Conservation (phyloP, 2,113 vertebrate genomes). For the Chionomys nivalis region DNA sequence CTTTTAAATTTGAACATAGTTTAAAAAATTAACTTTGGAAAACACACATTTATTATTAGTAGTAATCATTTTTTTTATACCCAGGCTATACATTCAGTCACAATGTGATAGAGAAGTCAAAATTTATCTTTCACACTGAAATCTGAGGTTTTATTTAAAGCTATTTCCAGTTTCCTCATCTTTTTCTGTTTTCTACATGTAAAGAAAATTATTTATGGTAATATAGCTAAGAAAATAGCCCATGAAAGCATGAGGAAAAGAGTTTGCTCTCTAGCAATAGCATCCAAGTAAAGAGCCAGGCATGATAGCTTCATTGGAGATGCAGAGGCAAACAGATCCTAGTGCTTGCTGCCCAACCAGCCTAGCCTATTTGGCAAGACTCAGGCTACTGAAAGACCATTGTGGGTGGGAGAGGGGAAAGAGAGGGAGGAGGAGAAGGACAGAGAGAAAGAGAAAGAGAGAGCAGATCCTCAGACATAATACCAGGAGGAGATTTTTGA, state of each 20-base stretch:
- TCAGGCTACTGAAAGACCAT: background rate
- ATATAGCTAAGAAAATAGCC: background rate
- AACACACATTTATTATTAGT: background rate
- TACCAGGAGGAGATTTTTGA: background rate
- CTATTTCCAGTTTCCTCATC: slow-evolving; percentile 61
- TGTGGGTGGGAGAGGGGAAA: background rate
- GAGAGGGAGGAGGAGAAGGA: background rate
- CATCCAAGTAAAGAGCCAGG: background rate
- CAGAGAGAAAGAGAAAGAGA: background rate
- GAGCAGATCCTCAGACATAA: background rate
- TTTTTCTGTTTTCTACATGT: slow-evolving; percentile 47
- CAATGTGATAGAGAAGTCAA: background rate
- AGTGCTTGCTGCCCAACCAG: background rate
- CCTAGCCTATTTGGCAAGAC: background rate
- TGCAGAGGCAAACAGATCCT: background rate
- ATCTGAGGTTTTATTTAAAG: slow-evolving; percentile 17
- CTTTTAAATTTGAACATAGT: slow-evolving; percentile 15
- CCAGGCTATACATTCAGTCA: background rate
- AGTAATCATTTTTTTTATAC: background rate
- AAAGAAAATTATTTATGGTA: background rate
- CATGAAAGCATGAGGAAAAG: too few species aligned
- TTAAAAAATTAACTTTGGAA: background rate
- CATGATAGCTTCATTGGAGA: background rate
- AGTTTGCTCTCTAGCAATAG: background rate
- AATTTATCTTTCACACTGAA: background rate